Evolutionary conservation across 2,888 invertebrate genomes (phyloP), one percentile per base, ranked within the genome.

Genomic region (Ecliptopera silaceata): DNA sequence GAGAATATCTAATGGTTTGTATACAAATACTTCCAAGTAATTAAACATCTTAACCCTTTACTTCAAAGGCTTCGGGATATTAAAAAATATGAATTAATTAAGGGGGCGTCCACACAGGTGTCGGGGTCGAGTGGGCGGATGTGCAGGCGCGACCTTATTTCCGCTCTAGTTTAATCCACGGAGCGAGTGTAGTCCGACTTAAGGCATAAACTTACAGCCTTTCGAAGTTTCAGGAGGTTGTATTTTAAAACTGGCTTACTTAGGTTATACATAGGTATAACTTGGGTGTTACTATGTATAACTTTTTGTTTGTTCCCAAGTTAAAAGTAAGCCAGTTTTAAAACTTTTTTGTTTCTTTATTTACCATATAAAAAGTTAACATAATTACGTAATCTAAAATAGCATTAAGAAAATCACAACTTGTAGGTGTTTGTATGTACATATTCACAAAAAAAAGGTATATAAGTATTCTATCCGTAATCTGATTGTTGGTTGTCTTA

Each of bases 111-210:
- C 42, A 34, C 41, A 50, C 47, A 51, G 50, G 49, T 56, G 52
- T 51, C 55, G 45, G 49, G 61, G 58, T 56, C 47, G 58, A 58
- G 56, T 36, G 52, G n/a, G 52, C 53, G 61, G 58, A 59, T 56
- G 44, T 45, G 39, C 54, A 57, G 44, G 38, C 50, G 46, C 49
- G 51, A 32, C 49, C 56, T 56, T 58, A 63, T 63, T 58, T 61
- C 63, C 60, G 60, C 49, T 26, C 43, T 4, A 13, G 45, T 31
- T 8, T 59, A 36, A 53, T 48, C 51, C 45, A 22, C 29, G 12
- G 49, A 13, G 20, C n/a, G 43, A 22, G 13, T 32, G 43, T 6
- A 12, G 48, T 32, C 31, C 36, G 59, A 38, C 20, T 6, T 45
- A 45, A 45, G 20, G 5, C 12, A 32, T 17, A 32, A 6, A 32